Evolutionary conservation across 1,140 invertebrate species (phyloP).

Genomic region (Myzus persicae): DNA sequence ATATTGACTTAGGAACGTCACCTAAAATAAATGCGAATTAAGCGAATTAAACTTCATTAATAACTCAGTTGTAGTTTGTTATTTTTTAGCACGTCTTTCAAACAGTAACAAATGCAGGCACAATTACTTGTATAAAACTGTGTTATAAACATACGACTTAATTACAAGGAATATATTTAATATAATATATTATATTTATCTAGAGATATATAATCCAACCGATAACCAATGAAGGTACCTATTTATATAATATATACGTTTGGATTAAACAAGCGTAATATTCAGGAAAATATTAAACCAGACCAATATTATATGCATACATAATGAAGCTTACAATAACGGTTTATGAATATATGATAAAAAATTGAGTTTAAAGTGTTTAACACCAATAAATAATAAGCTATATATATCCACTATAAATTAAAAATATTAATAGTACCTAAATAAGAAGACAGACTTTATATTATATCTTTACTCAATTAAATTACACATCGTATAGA

Average conservation of each 20-base stretch:
- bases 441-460: background rate
- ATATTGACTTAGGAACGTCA: background rate
- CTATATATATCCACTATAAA: background rate
- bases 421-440: background rate
- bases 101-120: background rate
- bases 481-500: background rate
- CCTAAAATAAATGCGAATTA: background rate
- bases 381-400: background rate
- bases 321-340: conserved; percentile 14
- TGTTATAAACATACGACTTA: background rate
- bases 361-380: conserved; percentile 17
- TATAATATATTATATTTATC: background rate
- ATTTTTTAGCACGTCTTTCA: background rate
- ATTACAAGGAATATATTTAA: background rate
- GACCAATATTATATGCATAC: conserved; percentile 6
- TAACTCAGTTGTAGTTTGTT: background rate
- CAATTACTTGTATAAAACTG: background rate
- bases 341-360: background rate
- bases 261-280: background rate
- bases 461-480: background rate
- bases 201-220: background rate
- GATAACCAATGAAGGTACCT: background rate
- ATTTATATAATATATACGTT: background rate
- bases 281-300: conserved; percentile 17
- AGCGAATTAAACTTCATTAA: background rate